Evolutionary conservation across 64 coral and sea anemone species (phyloP), one percentile per base, ranked within the genome.

Genomic region (Stichodactyla helianthus): DNA sequence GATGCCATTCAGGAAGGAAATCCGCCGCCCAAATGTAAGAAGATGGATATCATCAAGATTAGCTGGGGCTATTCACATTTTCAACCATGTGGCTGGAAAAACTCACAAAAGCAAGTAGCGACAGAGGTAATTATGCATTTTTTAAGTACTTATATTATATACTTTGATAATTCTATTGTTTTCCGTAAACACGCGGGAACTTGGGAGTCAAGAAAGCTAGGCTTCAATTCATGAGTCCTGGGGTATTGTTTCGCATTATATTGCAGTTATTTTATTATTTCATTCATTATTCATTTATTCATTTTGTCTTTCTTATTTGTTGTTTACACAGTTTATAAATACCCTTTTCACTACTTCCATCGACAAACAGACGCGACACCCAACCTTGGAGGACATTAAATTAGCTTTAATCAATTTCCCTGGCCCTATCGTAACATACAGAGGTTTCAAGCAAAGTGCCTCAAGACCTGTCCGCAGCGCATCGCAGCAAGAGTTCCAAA

Each of bases 21-120:
- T 23, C 65, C 65, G 12, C 85, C 62, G 5, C 91, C 91, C 2
- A 92, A 92, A 71, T 84, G 65, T 15, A 93, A 93, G 71, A 87
- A 88, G 52, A 74, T 93, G 16, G 86, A 88, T 22, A 59, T 86
- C 35, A 85, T 85, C 10, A 80, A 83, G 11, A 51, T 12, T 91
- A 5, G 82, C 89, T 26, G 89, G 52, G 9, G 20, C 89, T 25
- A 26, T 91, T 12, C 83, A 90, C 19, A 85, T 90, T 12, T 85
- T 90, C 4, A 91, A 91, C 15, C 54, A 85, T 25, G 83, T 86
- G 10, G 71, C 54, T 35, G 14, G 7, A 10, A 54, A 91, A 58
- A 79, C 10, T 79, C 77, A 6, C 80, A 89, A 53, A 89, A 89
- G 7, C 71, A 89, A 68, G 68, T 89, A 31, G 28, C 28, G 0